Evolutionary conservation across 2,797 vertebrate genomes (phyloP), one percentile per base, ranked within the genome.

Genomic region (Gambelia wislizenii): DNA sequence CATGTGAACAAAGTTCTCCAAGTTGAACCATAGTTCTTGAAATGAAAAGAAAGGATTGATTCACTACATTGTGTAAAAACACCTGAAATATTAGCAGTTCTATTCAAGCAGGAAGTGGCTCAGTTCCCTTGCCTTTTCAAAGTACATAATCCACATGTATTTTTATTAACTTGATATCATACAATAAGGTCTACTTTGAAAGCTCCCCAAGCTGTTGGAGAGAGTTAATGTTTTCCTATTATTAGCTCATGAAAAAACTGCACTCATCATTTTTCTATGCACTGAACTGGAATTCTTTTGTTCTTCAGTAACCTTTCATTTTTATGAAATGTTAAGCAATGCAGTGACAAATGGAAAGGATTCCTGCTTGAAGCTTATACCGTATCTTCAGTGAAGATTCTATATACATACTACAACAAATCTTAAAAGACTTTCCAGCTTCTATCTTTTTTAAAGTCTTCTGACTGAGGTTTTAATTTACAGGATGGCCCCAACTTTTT

Each of bases 151-250:
- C 89, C 94, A 94, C 95, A 69, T 72, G 83, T 69, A 54, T 89
- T 95, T 96, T 95, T 86, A 90, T 89, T 95, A 96, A 93, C 0
- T 64, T 18, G 64, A 72, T 92, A 92, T 94, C 94, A 86, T 81
- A 90, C 74, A 92, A 92, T 91, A 94, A 91, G 69, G 86, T 85
- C 78, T 91, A 52, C 84, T 92, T 95, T 95, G 91, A 94, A 91
- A 93, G 92, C 91, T 93, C 92, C 95, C 91, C 95, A 95, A 95
- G 95, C 93, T 93, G 87, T 95, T 94, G 90, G 87, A 93, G 94
- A 96, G 81, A 97, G 94, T 95, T 94, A 95, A 94, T 94, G 94
- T 94, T 95, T 95, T 93, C 82, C 92, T 94, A 49, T 94, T 96
- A 93, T 95, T 94, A 96, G 96, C 91, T 94, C 93, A 94, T 93